Evolutionary conservation across 1,140 invertebrate species (phyloP).

Genomic region (Elymnias hypermnestra): DNA sequence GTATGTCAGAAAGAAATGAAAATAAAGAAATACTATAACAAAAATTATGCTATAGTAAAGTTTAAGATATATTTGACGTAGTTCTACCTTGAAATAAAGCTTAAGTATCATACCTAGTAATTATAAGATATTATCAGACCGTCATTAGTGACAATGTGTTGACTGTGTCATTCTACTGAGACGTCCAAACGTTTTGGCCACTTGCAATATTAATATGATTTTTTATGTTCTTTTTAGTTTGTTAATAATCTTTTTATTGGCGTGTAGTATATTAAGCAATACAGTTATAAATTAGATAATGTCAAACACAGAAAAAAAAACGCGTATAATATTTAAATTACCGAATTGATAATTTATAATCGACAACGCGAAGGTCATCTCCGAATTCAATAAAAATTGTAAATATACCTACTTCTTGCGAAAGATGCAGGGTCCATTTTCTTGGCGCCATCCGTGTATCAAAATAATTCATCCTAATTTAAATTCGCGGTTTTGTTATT

Average conservation of each 20-base stretch:
- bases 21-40: too few relatives aligned
- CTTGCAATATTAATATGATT: background rate
- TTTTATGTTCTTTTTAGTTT: background rate
- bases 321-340: slow-evolving; percentile 6
- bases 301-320: slow-evolving; percentile 5
- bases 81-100: too few relatives aligned
- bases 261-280: slow-evolving; percentile 5
- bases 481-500: slow-evolving; percentile 1
- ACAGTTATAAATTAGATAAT: slow-evolving; percentile 6
- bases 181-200: slow-evolving; percentile 1
- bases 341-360: slow-evolving; percentile 1
- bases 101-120: too few relatives aligned
- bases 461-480: background rate
- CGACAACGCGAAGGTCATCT: slow-evolving; percentile 11
- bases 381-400: background rate
- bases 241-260: slow-evolving; percentile 9
- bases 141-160: background rate
- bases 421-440: slow-evolving; percentile 8
- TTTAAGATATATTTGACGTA: too few relatives aligned
- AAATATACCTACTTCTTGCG: background rate
- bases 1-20: too few relatives aligned
- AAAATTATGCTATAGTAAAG: too few relatives aligned
- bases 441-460: slow-evolving; percentile 15
- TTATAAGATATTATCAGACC: too few relatives aligned
- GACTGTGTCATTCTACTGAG: background rate